Evolutionary conservation across 1,140 invertebrate genomes (phyloP).

Genomic region (Calliopsis andreniformis): DNA sequence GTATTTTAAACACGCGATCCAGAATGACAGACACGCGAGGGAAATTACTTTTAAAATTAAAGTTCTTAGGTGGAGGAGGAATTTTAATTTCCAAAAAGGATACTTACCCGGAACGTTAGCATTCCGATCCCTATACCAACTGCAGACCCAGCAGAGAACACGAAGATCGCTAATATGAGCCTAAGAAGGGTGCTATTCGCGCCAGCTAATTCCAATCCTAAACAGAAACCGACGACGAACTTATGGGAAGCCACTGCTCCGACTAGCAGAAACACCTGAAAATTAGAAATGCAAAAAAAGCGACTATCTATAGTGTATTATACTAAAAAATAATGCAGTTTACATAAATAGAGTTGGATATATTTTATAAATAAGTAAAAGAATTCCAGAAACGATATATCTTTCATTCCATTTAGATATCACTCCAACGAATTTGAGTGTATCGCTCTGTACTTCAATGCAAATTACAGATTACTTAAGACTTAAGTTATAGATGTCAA

Average conservation of each 20-base stretch:
- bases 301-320: not conserved
- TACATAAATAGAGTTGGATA: too few species aligned
- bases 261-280: conserved; percentile 86
- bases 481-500: too few species aligned
- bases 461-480: too few species aligned
- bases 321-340: too few species aligned
- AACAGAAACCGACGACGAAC: conserved; percentile 89
- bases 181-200: conserved; percentile 77
- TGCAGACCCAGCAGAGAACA: conserved; percentile 86
- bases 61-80: not conserved
- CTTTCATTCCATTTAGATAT: too few species aligned
- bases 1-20: too few species aligned
- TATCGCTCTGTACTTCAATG: too few species aligned
- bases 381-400: too few species aligned
- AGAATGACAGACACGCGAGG: not conserved
- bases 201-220: conserved; percentile 86
- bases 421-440: too few species aligned
- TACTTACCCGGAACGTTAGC: conserved; percentile 63
- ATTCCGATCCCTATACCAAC: conserved; percentile 86
- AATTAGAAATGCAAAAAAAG: not conserved
- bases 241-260: conserved; percentile 89
- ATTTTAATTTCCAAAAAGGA: not conserved
- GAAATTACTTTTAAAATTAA: not conserved
- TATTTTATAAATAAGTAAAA: too few species aligned
- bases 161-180: conserved; percentile 83